phyloP scores from a whole-genome alignment of 2,113 vertebrate genomes.

The Suricata suricatta region DNA sequence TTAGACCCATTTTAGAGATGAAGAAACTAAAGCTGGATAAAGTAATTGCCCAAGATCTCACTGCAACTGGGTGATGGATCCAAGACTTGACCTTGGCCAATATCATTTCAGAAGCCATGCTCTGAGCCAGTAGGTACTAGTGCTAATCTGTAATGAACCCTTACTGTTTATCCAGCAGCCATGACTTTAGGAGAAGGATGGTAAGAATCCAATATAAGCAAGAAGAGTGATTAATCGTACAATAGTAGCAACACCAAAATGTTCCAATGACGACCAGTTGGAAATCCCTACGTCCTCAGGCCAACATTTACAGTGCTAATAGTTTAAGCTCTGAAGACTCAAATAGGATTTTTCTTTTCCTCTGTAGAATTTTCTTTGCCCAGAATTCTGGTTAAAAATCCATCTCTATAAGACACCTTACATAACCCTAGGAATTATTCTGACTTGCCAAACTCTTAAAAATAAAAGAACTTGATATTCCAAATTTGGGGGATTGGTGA shows the following conservation, averaged over 20 bases:
- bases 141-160: neutral
- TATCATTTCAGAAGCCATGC: neutral
- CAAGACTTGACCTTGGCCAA: neutral
- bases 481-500: neutral
- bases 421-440: neutral
- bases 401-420: neutral
- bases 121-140: neutral
- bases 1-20: neutral
- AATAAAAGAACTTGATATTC: neutral
- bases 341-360: neutral
- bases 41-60: neutral
- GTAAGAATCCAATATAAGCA: neutral
- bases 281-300: neutral
- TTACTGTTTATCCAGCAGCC: neutral
- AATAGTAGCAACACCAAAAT: neutral
- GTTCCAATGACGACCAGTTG: no score
- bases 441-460: neutral
- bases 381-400: neutral
- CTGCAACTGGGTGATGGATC: no score
- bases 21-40: neutral
- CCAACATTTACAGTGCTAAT: neutral
- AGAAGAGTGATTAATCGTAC: neutral
- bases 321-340: neutral
- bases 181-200: neutral
- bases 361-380: neutral